Conservation (phyloP, 1,140 invertebrate genomes). For the Caerostris extrusa region DNA sequence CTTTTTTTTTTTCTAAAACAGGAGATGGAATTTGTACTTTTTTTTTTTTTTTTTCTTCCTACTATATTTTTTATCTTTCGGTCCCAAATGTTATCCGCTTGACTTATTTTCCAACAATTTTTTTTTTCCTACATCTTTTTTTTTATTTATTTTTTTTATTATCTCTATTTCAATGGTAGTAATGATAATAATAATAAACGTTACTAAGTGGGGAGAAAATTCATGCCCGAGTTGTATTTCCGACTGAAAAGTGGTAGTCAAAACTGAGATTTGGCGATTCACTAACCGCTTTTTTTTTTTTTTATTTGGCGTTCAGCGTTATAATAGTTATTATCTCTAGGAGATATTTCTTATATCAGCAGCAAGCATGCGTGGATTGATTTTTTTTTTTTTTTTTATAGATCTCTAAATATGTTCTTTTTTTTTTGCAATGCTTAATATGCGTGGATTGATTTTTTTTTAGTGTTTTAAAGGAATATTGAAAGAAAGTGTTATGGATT, state of each 20-base stretch:
- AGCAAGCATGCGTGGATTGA: constrained; percentile 2
- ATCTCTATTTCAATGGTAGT: constrained; percentile 17
- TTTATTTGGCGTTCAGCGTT: not conserved
- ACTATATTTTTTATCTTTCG: no score
- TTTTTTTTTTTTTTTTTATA: not conserved
- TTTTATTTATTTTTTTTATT: constrained; percentile 25
- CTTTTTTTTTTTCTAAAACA: constrained; percentile 24
- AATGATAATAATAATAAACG: constrained; percentile 21
- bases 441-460: not conserved
- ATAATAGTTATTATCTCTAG: constrained; percentile 51
- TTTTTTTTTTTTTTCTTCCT: constrained; percentile 36
- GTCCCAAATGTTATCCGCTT: constrained; percentile 53
- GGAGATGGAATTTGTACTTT: not conserved
- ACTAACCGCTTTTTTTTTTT: not conserved
- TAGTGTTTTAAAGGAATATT: not conserved
- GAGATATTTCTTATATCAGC: not conserved
- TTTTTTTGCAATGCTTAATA: not conserved
- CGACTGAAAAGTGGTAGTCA: not conserved
- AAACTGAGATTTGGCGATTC: constrained; percentile 40
- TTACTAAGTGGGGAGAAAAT: constrained; percentile 31
- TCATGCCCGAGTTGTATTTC: constrained; percentile 4
- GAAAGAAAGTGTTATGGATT: not conserved
- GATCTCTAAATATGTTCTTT: not conserved
- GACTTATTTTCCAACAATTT: constrained; percentile 34
- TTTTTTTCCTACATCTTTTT: constrained; percentile 20